Evolutionary conservation across 2,113 vertebrate genomes (phyloP), one percentile per base, ranked within the genome.

Genomic region (Callorhinus ursinus): DNA sequence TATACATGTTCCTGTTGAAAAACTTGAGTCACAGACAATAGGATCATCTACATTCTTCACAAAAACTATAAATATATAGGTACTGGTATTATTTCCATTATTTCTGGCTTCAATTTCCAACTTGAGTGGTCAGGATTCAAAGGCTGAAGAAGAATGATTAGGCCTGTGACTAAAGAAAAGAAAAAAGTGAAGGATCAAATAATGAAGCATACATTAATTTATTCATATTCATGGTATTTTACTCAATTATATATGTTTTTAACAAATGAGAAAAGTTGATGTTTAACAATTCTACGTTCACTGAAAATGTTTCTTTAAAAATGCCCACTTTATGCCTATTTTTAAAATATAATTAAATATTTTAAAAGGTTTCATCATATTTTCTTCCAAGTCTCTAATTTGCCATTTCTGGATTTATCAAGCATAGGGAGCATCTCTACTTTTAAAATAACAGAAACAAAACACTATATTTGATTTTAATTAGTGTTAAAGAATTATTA

Each of bases 31-130:
- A 93, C 71, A 95, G 91, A 88, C 63, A 81, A 97, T 96, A 67
- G 96, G 89, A 28, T 98, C 96, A 91, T 98, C 96, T 42, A 82
- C 7, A 36, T 98, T 92, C 16, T 98, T 86, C 36, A 98, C 63
- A 82, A 92, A 83, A 79, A 97, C 7, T 0, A 53, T 77, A 76
- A 95, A 36, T 13, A 18, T 82, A 15, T 95, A 98, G 3, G 84
- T 95, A 12, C n/a, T n/a, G 33, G 65, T 79, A 31, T 85, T 69
- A 71, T 96, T 97, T 88, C 16, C 83, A 46, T 57, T n/a, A 12
- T 98, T 81, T 93, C 36, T 94, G 31, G 92, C 57, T 76, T 98
- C 85, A 46, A 95, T 31, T 90, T 89, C 18, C 46, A 97, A 79
- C 94, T 77, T 88, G 88, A 49, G 3, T 82, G 94, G 12, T 91